Evolutionary conservation across 2,797 vertebrate species (phyloP), one percentile per base, ranked within the genome.

Genomic region (Epinephelus malabaricus): DNA sequence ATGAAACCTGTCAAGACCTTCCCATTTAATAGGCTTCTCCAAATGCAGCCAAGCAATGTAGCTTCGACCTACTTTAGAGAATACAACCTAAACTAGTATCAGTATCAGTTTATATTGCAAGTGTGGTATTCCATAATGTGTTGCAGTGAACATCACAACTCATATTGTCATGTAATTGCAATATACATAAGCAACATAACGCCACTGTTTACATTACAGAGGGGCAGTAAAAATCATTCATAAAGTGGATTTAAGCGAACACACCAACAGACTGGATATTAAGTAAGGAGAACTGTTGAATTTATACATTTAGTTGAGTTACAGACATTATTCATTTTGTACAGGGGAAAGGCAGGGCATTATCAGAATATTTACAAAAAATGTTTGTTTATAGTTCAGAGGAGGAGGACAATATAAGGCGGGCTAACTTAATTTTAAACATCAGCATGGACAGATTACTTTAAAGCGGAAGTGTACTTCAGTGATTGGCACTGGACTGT

Each of bases 1-100:
- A 78, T 27, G 11, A 76, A 69, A 66, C 4, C 30, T 5, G 19
- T 73, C 27, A 72, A 55, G 12, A 38, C 25, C 10, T 2, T 58
- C 19, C 5, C 34, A 53, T 66, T 60, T 78, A 13, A 51, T 51
- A 63, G 38, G 25, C 34, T 30, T 25, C 12, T 40, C 23, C 2
- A 43, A 51, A 61, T 3, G n/a, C 18, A 69, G 7, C 9, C 25
- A 65, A 53, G 38, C 21, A 47, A n/a, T 25, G 18, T 15, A 62
- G 14, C 23, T 30, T 43, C 4, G 2, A 51, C n/a, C 45, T 15
- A 67, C 14, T 59, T 50, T 53, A 6, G 30, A 64, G 30, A 30
- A 27, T 8, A 69, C 17, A 47, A 21, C 3, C 6, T 13, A 4
- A 45, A 69, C 46, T 60, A 27, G 25, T 27, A 27, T 50, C 11